These are phyloP conservation scores for Leptobrachium ailaonicum DNA, from an alignment of 2,113 vertebrate species.

Conservation along the genomic window DNA sequence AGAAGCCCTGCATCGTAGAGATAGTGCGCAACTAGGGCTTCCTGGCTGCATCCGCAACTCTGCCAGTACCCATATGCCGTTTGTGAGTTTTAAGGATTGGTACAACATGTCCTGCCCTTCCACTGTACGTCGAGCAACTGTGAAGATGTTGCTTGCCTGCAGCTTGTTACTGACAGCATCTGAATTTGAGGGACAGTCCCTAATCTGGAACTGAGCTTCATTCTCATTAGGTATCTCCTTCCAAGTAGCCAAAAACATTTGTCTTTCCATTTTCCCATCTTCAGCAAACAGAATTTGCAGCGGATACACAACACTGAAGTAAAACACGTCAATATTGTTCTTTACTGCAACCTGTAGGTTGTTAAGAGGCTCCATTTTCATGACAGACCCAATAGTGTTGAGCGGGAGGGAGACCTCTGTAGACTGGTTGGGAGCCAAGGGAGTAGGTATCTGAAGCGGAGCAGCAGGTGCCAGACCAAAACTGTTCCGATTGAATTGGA, in stretches of 20 bases:
- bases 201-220: conserved; percentile 98
- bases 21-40: conserved; percentile 97
- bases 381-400: conserved; percentile 95
- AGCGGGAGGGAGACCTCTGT: conserved; percentile 93
- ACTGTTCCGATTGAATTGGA: conserved; percentile 99
- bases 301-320: conserved; percentile 97
- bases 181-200: conserved; percentile 95
- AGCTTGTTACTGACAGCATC: conserved; percentile 95
- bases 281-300: conserved; percentile 98
- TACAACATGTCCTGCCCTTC: conserved; percentile 98
- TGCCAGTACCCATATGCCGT: conserved; percentile 96
- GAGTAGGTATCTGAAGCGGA: conserved; percentile 89
- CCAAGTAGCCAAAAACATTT: conserved; percentile 98
- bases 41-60: conserved; percentile 96
- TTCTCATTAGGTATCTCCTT: conserved; percentile 99
- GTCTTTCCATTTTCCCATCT: conserved; percentile 98
- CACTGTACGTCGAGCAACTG: conserved; percentile 95
- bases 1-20: conserved; percentile 92
- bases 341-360: conserved; percentile 99
- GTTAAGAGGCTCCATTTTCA: conserved; percentile 99
- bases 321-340: conserved; percentile 98
- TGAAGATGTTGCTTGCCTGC: conserved; percentile 97
- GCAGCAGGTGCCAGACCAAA: conserved; percentile 95
- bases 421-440: conserved; percentile 96
- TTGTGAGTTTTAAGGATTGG: conserved; percentile 95